Evolutionary conservation across 2,113 vertebrate species (phyloP), one percentile per base, ranked within the genome.

Genomic region (Paraplagusia blochii): DNA sequence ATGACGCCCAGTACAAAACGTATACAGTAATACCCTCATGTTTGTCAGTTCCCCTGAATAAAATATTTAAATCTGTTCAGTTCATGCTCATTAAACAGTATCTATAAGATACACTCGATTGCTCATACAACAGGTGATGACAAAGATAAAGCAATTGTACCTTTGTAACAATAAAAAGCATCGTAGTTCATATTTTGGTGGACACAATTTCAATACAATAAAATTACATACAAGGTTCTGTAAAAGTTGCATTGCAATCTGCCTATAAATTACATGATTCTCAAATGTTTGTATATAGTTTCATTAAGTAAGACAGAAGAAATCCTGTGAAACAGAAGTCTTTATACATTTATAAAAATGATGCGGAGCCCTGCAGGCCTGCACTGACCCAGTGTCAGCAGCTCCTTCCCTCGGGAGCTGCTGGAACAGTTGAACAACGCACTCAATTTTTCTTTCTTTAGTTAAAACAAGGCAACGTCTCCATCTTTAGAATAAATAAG

Each of bases 41-140:
- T 88, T 91, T 91, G 81, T 87, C 88, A 85, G 83, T 91, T 90
- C 85, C 90, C 90, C 90, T 90, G 92, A 92, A 94, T 95, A 94
- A 97, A 94, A 89, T 81, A 86, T 77, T 90, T 92, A 86, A 88
- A 93, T 90, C 90, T 92, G 91, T 85, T 92, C 81, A 90, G 88
- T 91, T 92, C 89, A 90, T 93, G 93, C 90, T 91, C 92, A 88
- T 92, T 85, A 90, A 90, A 90, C 87, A 94, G 94, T 96, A 98
- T 97, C 95, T 98, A 98, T 95, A 93, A 97, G 93, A 98, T 96
- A 97, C 95, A 97, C 92, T 92, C 91, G 90, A 93, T 90, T 91
- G 80, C 74, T 88, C 84, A 83, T 69, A 85, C 75, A 85, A 83
- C 62, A 76, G 74, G 79, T 87, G 74, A 82, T 83, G 83, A 87